Conservation (phyloP, 1,140 invertebrate species). For the Leptestheria dahalacensis region DNA sequence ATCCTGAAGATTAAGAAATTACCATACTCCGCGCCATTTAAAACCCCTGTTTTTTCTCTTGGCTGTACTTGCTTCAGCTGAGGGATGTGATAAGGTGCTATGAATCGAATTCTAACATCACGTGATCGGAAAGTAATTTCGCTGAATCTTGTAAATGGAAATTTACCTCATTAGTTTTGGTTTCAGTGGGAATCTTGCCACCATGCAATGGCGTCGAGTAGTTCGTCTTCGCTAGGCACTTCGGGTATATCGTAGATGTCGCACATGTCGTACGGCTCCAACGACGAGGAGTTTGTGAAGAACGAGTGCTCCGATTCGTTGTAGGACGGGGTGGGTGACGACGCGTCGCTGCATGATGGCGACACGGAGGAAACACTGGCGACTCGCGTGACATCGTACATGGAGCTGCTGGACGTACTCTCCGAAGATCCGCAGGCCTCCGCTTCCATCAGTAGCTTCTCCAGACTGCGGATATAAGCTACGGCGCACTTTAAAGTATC, state of each 20-base stretch:
- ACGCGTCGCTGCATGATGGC: conserved; percentile 14
- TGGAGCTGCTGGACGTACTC: not conserved
- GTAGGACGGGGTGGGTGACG: conserved; percentile 17
- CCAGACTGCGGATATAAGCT: conserved; percentile 76
- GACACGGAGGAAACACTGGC: conserved; percentile 3
- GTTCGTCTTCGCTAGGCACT: conserved; percentile 67
- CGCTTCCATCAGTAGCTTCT: conserved; percentile 49
- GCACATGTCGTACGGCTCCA: conserved; percentile 25
- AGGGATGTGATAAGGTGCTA: too few species aligned
- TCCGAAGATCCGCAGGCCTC: conserved; percentile 17
- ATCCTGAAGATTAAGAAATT: too few species aligned
- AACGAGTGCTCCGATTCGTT: conserved; percentile 53
- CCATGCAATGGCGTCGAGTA: conserved; percentile 73
- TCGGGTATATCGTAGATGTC: conserved; percentile 38
- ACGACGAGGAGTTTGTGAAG: conserved; percentile 30
- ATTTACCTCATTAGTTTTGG: too few species aligned
- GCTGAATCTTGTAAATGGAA: too few species aligned
- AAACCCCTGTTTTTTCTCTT: too few species aligned
- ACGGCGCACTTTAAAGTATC: conserved; percentile 85
- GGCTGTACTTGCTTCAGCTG: too few species aligned
- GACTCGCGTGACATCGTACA: not conserved
- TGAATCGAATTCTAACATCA: too few species aligned
- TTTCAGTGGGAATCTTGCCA: conserved; percentile 50
- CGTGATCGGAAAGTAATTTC: too few species aligned
- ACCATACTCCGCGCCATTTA: too few species aligned